Conservation (phyloP, 1,140 invertebrate species). For the Drosophila pallidifrons region DNA sequence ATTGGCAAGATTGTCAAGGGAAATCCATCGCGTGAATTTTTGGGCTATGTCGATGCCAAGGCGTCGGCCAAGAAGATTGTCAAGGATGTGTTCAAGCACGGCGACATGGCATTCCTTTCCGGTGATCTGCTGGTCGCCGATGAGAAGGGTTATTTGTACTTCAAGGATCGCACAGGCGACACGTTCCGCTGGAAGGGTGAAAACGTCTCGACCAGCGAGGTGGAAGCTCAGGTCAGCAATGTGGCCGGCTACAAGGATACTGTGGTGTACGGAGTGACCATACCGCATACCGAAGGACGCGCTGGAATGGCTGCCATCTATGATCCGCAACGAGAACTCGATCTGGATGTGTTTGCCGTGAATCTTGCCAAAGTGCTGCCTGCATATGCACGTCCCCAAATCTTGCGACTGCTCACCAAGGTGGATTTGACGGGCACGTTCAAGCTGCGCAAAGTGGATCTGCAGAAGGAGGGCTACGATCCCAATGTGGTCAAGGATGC, state of each 20-base stretch:
- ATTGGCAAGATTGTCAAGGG: constrained; percentile 96
- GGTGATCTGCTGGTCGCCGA: constrained; percentile 97
- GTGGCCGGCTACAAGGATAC: constrained; percentile 94
- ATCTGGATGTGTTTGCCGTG: constrained; percentile 88
- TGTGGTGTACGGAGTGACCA: constrained; percentile 94
- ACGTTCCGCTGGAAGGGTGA: constrained; percentile 99
- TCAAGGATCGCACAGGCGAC: constrained; percentile 98
- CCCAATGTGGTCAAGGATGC: constrained; percentile 91
- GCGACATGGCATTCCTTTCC: constrained; percentile 96
- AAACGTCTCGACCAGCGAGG: constrained; percentile 98
- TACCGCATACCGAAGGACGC: constrained; percentile 93
- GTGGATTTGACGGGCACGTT: constrained; percentile 97
- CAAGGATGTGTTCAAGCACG: constrained; percentile 93
- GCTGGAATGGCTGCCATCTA: constrained; percentile 98
- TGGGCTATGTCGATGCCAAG: constrained; percentile 97
- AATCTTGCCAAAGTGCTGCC: constrained; percentile 91
- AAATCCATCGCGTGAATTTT: constrained; percentile 92
- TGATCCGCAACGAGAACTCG: constrained; percentile 89
- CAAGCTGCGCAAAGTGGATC: constrained; percentile 96
- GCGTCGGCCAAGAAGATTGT: constrained; percentile 98
- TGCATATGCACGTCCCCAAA: constrained; percentile 94
- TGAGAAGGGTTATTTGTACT: constrained; percentile 97
- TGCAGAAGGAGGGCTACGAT: constrained; percentile 96
- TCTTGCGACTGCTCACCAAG: constrained; percentile 92
- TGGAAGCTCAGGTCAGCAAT: constrained; percentile 97